Evolutionary conservation across 1,140 invertebrate species (phyloP), one percentile per base, ranked within the genome.

Genomic region (Bombyx mandarina): DNA sequence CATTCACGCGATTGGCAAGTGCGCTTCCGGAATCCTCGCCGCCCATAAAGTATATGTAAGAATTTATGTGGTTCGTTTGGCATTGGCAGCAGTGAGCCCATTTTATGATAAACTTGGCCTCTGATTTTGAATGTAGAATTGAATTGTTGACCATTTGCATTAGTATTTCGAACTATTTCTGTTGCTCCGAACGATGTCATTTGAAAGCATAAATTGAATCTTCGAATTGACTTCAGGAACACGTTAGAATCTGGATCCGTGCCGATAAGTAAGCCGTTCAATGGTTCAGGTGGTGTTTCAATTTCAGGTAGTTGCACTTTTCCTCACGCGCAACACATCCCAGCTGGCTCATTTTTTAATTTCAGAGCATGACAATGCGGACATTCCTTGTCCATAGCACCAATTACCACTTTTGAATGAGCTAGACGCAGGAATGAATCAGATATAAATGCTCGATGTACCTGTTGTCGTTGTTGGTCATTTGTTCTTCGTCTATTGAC

Each of bases 1-100:
- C 62, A 60, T 64, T 53, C 57, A 63, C 61, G 45, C 59, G 61
- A 67, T 67, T 63, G 54, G 61, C 58, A 57, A 58, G 58, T 57
- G 57, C 53, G 51, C 58, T 58, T 63, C 22, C 54, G 56, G 49
- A 58, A 56, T 60, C 52, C 50, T 58, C 58, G 50, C 54, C 57
- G 45, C 56, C 63, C 59, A 56, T 65, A 43, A 65, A 58, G 46
- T 61, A 65, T 58, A 56, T 62, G 56, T 62, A 62, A 58, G 52
- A 62, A 66, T 56, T 56, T 58, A 63, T 61, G 58, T 52, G 56
- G 26, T 59, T 63, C 56, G 54, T 61, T 63, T 61, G 59, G 53
- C 61, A 63, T 56, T 63, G 61, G 65, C 56, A 61, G 61, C 50
- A 66, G 18, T 61, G 61, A 62, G 58, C 65, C 65, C 47, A 48